Evolutionary conservation across 2,113 vertebrate genomes (phyloP).

Genomic region (Upupa epops): DNA sequence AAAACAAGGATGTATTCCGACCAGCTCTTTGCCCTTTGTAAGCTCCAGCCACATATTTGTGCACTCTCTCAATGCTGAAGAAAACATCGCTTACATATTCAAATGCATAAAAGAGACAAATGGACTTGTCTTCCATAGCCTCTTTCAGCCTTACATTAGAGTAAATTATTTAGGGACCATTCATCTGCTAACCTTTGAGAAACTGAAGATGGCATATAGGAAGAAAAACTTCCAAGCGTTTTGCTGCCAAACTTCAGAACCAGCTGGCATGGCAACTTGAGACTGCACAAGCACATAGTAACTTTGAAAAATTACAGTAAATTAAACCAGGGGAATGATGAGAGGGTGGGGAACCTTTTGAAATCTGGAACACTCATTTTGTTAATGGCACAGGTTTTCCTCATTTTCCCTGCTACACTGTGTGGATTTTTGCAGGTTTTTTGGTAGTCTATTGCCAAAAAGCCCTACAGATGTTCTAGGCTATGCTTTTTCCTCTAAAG

Average conservation of each 20-base stretch:
- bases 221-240: constrained; percentile 59
- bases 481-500: neutral
- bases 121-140: constrained; percentile 52
- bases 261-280: constrained; percentile 43
- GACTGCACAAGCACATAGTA: constrained; percentile 28
- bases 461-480: neutral
- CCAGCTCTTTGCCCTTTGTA: neutral
- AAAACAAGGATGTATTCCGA: neutral
- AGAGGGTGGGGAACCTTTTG: neutral
- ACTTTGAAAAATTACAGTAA: constrained; percentile 59
- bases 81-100: constrained; percentile 49
- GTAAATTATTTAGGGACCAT: constrained; percentile 66
- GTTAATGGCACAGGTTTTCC: neutral
- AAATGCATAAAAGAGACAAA: constrained; percentile 65
- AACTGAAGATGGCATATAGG: constrained; percentile 50
- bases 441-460: neutral
- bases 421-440: neutral
- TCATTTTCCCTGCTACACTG: neutral
- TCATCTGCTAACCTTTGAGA: constrained; percentile 67
- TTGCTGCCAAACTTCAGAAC: constrained; percentile 51
- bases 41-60: neutral
- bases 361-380: constrained; percentile 31
- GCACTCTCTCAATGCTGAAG: neutral
- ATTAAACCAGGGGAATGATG: constrained; percentile 26
- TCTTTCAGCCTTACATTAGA: constrained; percentile 65